Base-by-base conservation (phyloP, 1,140 invertebrate genomes). In the Ceratitis capitata region DNA sequence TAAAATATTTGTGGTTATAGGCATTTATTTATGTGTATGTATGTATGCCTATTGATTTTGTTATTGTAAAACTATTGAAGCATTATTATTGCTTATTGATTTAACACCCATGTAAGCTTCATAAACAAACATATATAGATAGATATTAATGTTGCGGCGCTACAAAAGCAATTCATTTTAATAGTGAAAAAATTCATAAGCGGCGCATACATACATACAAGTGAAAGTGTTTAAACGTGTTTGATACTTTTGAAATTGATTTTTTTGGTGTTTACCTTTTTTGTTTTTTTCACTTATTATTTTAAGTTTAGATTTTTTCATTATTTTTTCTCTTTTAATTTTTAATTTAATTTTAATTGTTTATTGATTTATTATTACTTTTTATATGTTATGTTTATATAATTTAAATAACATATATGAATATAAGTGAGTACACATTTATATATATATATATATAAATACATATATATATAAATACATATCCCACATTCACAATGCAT, bases 221-320 rank as follows among this genome's bases (percentile, higher is more conserved):
- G 69, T 78, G 69, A 78, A 78, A 78, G 69, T 78, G 69, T 78
- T 78, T 78, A 78, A 78, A 78, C 69, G 69, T n/a, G 69, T 78
- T 78, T 78, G 69, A n/a, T n/a, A 19, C 23, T 78, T 78, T 42
- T 3, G 49, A 19, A 19, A 19, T 53, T 53, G 51, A 23, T 56
- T 9, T n/a, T n/a, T n/a, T 47, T 47, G 45, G 5, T 47, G 45
- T 47, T n/a, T 47, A 47, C 12, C 12, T 64, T 64, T 26, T 0
- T 74, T 78, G 69, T 45, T 69, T 29, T 16, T 0, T 45, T 78
- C 19, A 5, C n/a, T 42, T 78, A 23, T 78, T 78, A 9, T 26
- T 78, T 47, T 78, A 16, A 45, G 42, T 39, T 42, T 74, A 10
- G 26, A 5, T 23, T 78, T 47, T n/a, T 64, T 32, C 3, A 6